Evolutionary conservation across 2,113 vertebrate genomes (phyloP).

Genomic region (Elephas maximus): DNA sequence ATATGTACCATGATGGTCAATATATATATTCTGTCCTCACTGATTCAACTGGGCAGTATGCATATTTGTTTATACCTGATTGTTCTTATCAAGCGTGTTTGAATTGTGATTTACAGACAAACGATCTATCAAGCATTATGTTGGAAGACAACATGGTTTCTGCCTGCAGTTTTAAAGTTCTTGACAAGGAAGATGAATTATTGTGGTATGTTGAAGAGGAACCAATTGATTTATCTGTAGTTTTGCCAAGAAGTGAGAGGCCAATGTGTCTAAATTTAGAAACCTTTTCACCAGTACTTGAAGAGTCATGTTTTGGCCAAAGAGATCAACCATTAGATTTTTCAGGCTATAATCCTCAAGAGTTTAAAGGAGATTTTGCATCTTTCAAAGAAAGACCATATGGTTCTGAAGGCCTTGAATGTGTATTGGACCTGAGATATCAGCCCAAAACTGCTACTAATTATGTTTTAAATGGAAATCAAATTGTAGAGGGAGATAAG

Average conservation of each 20-base stretch:
- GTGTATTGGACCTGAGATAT: conserved; percentile 92
- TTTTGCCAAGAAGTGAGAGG: conserved; percentile 92
- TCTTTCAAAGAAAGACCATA: conserved; percentile 78
- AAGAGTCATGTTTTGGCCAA: conserved; percentile 92
- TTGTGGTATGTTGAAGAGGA: conserved; percentile 93
- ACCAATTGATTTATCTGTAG: conserved; percentile 92
- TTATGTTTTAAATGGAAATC: conserved; percentile 66
- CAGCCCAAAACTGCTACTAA: conserved; percentile 72
- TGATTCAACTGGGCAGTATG: conserved; percentile 94
- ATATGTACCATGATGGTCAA: conserved; percentile 95
- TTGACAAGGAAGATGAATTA: conserved; percentile 93
- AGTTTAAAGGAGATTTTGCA: conserved; percentile 91
- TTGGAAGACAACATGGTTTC: conserved; percentile 91
- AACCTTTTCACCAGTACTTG: conserved; percentile 94
- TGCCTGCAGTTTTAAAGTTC: conserved; percentile 95
- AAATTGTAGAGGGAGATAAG: conserved; percentile 62
- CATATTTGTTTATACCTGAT: conserved; percentile 94
- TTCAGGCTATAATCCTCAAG: conserved; percentile 92
- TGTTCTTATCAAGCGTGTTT: conserved; percentile 87
- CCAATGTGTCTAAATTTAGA: conserved; percentile 95
- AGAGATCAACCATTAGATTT: conserved; percentile 92
- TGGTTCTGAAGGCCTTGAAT: conserved; percentile 85
- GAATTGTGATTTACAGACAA: conserved; percentile 87
- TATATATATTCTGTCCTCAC: conserved; percentile 97
- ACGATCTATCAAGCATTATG: conserved; percentile 87